Conservation (phyloP, 2,888 invertebrate genomes). For the Carabus problematicus region DNA sequence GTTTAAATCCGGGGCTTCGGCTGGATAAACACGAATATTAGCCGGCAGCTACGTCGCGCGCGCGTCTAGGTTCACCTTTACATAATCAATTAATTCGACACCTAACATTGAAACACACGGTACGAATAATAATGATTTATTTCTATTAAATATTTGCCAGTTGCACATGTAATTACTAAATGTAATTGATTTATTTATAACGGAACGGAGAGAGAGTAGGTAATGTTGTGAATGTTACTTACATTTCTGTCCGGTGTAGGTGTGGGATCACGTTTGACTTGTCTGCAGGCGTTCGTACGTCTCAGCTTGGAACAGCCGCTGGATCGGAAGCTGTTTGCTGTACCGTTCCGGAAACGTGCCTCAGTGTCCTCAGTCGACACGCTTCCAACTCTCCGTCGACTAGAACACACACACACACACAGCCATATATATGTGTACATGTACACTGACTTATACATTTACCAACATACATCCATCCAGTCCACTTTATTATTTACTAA, state of each 20-base stretch:
- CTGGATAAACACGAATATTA: too few species aligned
- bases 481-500: too few species aligned
- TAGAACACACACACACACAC: conserved; percentile 17
- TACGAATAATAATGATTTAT: background rate
- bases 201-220: background rate
- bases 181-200: too few species aligned
- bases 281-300: conserved; percentile 57
- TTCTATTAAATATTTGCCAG: background rate
- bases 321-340: conserved; percentile 52
- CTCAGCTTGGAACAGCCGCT: conserved; percentile 57
- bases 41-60: too few species aligned
- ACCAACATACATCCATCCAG: too few species aligned
- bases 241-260: conserved; percentile 30
- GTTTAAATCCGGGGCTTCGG: too few species aligned
- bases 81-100: too few species aligned
- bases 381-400: conserved; percentile 37
- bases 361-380: conserved; percentile 23
- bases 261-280: conserved; percentile 52
- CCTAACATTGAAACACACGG: too few species aligned
- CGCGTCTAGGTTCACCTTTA: too few species aligned
- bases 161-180: too few species aligned
- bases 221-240: conserved; percentile 10
- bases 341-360: conserved; percentile 17
- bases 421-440: too few species aligned
- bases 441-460: too few species aligned